Evolutionary conservation across 2,113 vertebrate species (phyloP).

Genomic region (Syrmaticus mikado): DNA sequence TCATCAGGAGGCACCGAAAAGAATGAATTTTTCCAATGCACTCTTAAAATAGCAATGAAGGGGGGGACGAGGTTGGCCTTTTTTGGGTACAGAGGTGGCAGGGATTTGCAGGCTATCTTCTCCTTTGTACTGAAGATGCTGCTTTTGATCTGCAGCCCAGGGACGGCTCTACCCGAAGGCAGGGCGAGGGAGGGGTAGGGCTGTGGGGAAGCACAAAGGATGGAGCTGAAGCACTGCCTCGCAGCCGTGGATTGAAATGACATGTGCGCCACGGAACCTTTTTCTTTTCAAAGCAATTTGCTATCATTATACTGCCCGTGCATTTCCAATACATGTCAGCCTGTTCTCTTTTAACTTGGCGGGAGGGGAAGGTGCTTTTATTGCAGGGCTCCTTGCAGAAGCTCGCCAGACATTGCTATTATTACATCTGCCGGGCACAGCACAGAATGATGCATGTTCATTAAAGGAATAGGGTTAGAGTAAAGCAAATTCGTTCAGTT

Average conservation of each 20-base stretch:
- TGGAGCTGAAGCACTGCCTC: constrained; percentile 59
- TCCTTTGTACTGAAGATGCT: constrained; percentile 11
- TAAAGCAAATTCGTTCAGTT: neutral
- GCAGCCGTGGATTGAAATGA: constrained; percentile 53
- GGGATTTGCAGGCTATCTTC: neutral
- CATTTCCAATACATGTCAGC: constrained; percentile 76
- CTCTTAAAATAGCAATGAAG: neutral
- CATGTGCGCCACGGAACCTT: constrained; percentile 50
- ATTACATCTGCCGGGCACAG: constrained; percentile 37
- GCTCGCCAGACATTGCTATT: constrained; percentile 51
- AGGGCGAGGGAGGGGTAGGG: constrained; percentile 1
- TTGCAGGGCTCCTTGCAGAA: constrained; percentile 56
- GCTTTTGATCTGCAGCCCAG: neutral
- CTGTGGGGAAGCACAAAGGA: constrained; percentile 55
- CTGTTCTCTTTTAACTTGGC: constrained; percentile 73
- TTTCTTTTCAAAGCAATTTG: constrained; percentile 74
- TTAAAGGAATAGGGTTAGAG: constrained; percentile 50
- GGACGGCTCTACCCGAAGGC: constrained; percentile 37
- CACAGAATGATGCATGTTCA: constrained; percentile 48
- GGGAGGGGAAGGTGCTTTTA: constrained; percentile 71
- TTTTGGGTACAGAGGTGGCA: neutral
- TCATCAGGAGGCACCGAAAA: neutral
- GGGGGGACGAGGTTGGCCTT: neutral
- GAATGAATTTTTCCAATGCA: constrained; percentile 40
- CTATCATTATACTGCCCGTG: constrained; percentile 74